Base-by-base conservation (phyloP, 2,888 invertebrate genomes). In the Drosophila tripunctata region DNA sequence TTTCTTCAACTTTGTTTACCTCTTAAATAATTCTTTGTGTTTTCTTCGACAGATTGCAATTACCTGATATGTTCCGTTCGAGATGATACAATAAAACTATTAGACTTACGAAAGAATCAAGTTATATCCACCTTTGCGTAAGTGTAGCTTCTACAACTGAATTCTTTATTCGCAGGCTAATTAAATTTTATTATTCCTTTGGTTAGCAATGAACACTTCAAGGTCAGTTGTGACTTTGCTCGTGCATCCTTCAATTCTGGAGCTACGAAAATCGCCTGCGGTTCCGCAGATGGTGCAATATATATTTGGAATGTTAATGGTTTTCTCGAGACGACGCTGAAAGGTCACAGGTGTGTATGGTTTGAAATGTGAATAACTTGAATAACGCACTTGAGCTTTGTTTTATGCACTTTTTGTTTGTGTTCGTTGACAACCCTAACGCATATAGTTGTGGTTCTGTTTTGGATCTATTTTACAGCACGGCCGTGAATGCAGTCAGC, bases 61-160 rank as follows among this genome's bases (percentile, higher is more conserved):
- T 96, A 96, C 91, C 93, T 99, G 78, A 92, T 99, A 88, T 96
- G 96, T 88, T 98, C 98, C 91, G 96, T 98, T 52, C 93, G 99
- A 84, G 99, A 99, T 91, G 98, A 99, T 92, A 97, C 97, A 15
- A 94, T 99, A 82, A 97, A 97, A 91, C 93, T 99, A 57, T 94
- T 99, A 90, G 99, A 99, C 92, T 93, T 99, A 73, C 94, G 99
- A 90, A 97, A 96, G 95, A 98, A 97, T 92, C 95, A 96, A 91
- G 96, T 98, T 67, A 94, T 97, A 68, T 94, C 95, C 72, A 96
- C 97, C 60, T 98, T 97, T 92, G 95, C 96, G 98, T 98, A 93
- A 93, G 93, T 92, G 15, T 1, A 24, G 4, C 6, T 3, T 14
- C 2, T 22, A n/a, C 4, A 15, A 14, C 8, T 14, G 7, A 22